Conservation (phyloP, 2,113 vertebrate species). For the Genyomyrus donnyi region DNA sequence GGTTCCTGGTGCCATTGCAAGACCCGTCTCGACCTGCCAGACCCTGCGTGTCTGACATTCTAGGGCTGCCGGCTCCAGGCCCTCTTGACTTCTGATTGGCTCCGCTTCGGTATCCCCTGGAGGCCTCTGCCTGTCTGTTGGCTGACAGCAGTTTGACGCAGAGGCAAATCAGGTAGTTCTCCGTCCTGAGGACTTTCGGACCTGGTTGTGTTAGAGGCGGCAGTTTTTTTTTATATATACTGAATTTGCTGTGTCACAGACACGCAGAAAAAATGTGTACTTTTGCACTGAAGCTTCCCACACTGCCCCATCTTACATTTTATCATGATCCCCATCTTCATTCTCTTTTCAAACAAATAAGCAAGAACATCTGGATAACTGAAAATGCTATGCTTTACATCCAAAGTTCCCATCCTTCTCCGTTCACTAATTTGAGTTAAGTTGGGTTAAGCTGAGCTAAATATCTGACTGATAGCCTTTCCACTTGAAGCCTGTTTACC, state of each 20-base stretch:
- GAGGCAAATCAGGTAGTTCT: background rate
- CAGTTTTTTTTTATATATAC: background rate
- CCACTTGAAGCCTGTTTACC: background rate
- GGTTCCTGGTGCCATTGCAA: background rate
- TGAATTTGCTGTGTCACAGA: background rate
- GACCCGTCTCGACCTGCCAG: background rate
- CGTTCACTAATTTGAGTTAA: background rate
- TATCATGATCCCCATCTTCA: background rate
- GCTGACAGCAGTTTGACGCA: background rate
- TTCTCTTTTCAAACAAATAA: background rate
- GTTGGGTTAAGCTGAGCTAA: background rate
- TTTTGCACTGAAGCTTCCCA: background rate
- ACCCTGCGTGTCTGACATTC: background rate
- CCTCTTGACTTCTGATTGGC: background rate
- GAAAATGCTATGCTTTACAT: background rate
- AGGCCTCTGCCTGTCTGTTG: background rate
- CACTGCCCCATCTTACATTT: background rate
- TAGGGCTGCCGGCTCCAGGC: background rate
- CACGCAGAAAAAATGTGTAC: background rate
- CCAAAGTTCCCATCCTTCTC: background rate
- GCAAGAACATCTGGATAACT: background rate
- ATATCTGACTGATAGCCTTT: background rate
- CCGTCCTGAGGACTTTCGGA: background rate
- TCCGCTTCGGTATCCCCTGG: background rate
- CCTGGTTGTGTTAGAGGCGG: background rate